Percentiles rank a stretch among this genome's conserved stretches.
These are phyloP conservation scores for Pseudachorutes palmiensis DNA, from an alignment of 1,140 invertebrate species.

Conservation along the genomic window DNA sequence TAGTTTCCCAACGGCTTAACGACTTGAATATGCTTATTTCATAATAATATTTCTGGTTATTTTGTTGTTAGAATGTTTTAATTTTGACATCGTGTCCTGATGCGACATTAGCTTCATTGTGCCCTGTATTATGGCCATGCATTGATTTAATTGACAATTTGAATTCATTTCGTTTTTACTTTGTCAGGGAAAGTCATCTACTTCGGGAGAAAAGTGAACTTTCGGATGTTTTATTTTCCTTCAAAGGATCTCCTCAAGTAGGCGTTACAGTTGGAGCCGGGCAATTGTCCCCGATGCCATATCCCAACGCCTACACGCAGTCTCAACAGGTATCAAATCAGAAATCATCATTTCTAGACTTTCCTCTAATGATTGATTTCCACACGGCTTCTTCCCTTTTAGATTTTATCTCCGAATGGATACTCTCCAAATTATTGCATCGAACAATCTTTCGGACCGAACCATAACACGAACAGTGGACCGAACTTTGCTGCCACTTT, in stretches of 20 bases:
- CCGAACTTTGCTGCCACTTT: constrained; percentile 45
- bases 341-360: too few species aligned
- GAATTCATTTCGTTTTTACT: neutral
- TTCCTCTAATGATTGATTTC: neutral
- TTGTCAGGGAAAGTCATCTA: constrained; percentile 29
- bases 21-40: too few species aligned
- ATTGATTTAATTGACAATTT: too few species aligned
- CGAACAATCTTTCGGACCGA: constrained; percentile 27
- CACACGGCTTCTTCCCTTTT: neutral
- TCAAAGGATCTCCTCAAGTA: constrained; percentile 32
- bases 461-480: constrained; percentile 22
- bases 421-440: constrained; percentile 36
- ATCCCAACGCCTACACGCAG: constrained; percentile 23
- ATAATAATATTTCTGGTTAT: too few species aligned
- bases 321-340: constrained; percentile 30
- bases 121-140: too few species aligned
- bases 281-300: constrained; percentile 33
- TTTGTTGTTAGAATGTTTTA: too few species aligned
- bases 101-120: too few species aligned
- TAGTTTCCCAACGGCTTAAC: too few species aligned
- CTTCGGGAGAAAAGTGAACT: constrained; percentile 34
- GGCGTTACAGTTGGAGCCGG: constrained; percentile 23
- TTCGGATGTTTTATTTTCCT: constrained; percentile 32
- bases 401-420: constrained; percentile 34
- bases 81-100: too few species aligned